phyloP scores from a whole-genome alignment of 2,888 invertebrate genomes.

The Drosophila cognata region DNA sequence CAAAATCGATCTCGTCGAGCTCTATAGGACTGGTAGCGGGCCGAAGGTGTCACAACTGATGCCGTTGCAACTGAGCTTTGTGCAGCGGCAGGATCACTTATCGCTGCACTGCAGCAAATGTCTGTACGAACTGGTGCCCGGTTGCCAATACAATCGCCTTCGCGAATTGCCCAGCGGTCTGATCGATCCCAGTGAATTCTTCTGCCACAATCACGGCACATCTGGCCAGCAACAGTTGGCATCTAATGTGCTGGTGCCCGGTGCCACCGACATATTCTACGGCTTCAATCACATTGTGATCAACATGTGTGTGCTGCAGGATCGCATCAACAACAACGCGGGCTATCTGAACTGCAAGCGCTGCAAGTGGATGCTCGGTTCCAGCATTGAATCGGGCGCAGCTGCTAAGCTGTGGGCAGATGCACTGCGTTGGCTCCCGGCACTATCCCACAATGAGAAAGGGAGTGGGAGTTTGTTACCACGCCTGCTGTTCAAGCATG shows the following conservation, averaged over 20 bases:
- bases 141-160: slow-evolving; percentile 62
- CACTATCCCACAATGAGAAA: not conserved
- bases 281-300: slow-evolving; percentile 81
- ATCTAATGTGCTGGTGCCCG: slow-evolving; percentile 67
- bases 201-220: slow-evolving; percentile 75
- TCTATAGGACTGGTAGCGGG: slow-evolving; percentile 20
- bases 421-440: slow-evolving; percentile 54
- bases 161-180: slow-evolving; percentile 82
- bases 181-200: slow-evolving; percentile 82
- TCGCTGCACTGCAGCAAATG: slow-evolving; percentile 73
- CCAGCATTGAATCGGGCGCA: slow-evolving; percentile 57
- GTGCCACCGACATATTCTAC: slow-evolving; percentile 72
- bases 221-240: not conserved
- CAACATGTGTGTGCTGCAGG: slow-evolving; percentile 32
- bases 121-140: slow-evolving; percentile 43
- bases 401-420: slow-evolving; percentile 82
- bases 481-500: slow-evolving; percentile 50
- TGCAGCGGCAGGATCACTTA: slow-evolving; percentile 29
- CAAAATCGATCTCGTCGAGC: slow-evolving; percentile 47
- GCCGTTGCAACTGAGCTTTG: slow-evolving; percentile 54
- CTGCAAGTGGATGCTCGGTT: slow-evolving; percentile 76
- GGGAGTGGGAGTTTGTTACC: not conserved
- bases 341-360: slow-evolving; percentile 75
- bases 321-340: slow-evolving; percentile 47
- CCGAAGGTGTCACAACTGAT: slow-evolving; percentile 10